Percentiles rank a stretch among this genome's conserved stretches.
phyloP scores from a whole-genome alignment of 92 coral and sea anemone species.

The Phenganax subtilis region DNA sequence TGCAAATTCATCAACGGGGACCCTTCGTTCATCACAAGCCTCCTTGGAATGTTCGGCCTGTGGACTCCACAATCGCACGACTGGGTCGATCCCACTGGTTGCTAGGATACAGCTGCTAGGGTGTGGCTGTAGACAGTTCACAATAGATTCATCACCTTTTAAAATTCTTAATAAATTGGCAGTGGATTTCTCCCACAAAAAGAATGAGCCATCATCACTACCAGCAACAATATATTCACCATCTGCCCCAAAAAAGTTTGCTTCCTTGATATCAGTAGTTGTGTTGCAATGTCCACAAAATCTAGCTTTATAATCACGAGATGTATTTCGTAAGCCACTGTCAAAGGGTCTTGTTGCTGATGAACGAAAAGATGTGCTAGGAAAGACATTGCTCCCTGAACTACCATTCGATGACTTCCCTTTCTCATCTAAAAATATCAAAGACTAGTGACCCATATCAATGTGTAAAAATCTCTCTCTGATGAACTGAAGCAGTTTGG shows the following conservation, averaged over 20 bases:
- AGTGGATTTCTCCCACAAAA: constrained; percentile 84
- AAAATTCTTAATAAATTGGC: constrained; percentile 83
- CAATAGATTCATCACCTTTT: constrained; percentile 96
- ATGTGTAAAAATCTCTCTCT: no score
- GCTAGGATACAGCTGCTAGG: constrained; percentile 87
- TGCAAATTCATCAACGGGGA: constrained; percentile 66
- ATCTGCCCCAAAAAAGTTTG: constrained; percentile 88
- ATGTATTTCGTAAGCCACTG: constrained; percentile 56
- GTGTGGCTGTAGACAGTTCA: constrained; percentile 96
- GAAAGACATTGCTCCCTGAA: neutral
- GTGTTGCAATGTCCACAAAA: constrained; percentile 99
- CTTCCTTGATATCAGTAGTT: constrained; percentile 95
- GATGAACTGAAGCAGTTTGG: no score
- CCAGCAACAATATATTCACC: constrained; percentile 97
- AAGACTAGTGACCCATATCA: no score
- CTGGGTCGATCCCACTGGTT: constrained; percentile 98
- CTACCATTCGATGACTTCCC: constrained; percentile 21
- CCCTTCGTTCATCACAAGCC: constrained; percentile 54
- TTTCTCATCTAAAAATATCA: neutral
- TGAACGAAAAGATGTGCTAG: neutral
- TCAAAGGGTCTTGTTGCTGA: constrained; percentile 71
- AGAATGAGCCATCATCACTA: constrained; percentile 96
- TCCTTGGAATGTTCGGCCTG: constrained; percentile 57
- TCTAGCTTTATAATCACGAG: constrained; percentile 72
- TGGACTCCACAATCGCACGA: constrained; percentile 91